Evolutionary conservation across 2,888 invertebrate genomes (phyloP), one percentile per base, ranked within the genome.

Genomic region (Thecocarcelia acutangulata): DNA sequence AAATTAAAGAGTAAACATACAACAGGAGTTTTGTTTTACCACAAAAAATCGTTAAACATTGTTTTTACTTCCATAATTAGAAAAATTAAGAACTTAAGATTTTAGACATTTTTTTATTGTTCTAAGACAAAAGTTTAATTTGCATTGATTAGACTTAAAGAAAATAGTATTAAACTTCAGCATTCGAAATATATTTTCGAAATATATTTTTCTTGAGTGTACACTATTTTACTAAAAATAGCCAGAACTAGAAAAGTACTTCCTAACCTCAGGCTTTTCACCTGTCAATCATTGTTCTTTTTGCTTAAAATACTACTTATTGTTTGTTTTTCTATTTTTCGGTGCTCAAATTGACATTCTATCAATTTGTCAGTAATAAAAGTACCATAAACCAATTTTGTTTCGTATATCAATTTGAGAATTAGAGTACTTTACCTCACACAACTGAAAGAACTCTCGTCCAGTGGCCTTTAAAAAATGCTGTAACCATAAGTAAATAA

Each of bases 341-440:
- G 46, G 63, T 48, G 40, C 52, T 61, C 70, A 28, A 56, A 54
- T 33, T 73, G 76, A 73, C 81, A 81, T 77, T 81, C 73, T 77
- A 69, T 73, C 81, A 81, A 81, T 81, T 81, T 77, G 73, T 81
- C 76, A 77, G 69, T 73, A 81, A 81, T 73, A 68, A 77, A 81
- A 81, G 44, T 73, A 69, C 73, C 63, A 73, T 77, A 63, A 77
- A 73, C 68, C 56, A 81, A 58, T 81, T 73, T 58, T 28, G 48
- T 72, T 61, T 61, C 64, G 70, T 37, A 15, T n/a, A 56, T 74
- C 52, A 37, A 52, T 15, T 46, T 19, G 2, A 15, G 28, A 46
- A 50, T 80, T 77, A 42, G 24, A 24, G 5, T 3, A 24, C 2
- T 24, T 24, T 24, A 2, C 5, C 24, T 24, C 24, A 24, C 24